These are phyloP conservation scores for Ellobium chinense DNA, from an alignment of 2,888 invertebrate species.

Conservation along the genomic window DNA sequence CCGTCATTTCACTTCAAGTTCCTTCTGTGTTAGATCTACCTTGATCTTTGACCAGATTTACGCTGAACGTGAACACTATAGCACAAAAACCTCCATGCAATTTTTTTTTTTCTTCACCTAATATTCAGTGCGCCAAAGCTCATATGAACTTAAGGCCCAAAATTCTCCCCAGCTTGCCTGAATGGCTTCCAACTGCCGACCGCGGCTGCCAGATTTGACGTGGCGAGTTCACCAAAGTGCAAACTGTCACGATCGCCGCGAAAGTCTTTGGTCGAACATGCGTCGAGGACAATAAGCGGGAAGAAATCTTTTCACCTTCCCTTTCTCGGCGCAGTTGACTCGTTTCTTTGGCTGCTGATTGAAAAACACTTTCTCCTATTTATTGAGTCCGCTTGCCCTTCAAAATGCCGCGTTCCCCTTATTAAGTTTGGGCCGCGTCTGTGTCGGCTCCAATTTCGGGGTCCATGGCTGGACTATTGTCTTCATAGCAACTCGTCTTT, in stretches of 20 bases:
- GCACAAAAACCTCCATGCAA: too few species aligned
- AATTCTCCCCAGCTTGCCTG: too few species aligned
- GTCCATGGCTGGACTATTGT: background rate
- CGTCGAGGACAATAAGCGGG: background rate
- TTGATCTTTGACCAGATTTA: too few species aligned
- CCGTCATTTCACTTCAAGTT: too few species aligned
- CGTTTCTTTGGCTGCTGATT: background rate
- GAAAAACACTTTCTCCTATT: background rate
- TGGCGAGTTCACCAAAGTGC: background rate
- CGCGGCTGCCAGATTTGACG: background rate
- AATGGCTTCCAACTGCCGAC: too few species aligned
- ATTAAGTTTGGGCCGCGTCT: background rate
- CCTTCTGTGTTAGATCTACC: too few species aligned
- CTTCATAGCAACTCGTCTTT: background rate
- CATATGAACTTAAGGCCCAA: too few species aligned
- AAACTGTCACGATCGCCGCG: background rate
- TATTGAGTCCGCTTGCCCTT: background rate
- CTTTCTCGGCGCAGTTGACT: background rate
- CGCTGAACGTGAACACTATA: too few species aligned
- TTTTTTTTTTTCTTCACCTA: too few species aligned
- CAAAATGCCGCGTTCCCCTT: background rate
- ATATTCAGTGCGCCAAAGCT: too few species aligned
- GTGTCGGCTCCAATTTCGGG: background rate
- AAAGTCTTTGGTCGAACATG: background rate
- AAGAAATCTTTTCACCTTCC: background rate